phyloP scores from a whole-genome alignment of 37 sponge, comb jelly and placozoan genomes.

The Aplysina aerophoba region DNA sequence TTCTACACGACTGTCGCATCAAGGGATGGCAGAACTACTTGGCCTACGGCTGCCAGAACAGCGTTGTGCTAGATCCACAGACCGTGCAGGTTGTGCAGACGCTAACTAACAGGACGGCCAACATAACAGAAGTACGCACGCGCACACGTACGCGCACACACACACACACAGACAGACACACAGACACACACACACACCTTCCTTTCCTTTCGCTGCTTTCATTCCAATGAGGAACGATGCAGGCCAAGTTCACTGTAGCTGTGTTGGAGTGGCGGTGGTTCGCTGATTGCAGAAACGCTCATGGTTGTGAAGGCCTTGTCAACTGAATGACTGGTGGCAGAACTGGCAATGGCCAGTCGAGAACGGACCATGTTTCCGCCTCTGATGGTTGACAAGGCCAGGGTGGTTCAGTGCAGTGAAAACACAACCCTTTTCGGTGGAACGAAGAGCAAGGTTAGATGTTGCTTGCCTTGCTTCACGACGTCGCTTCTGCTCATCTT shows the following conservation, averaged over 20 bases:
- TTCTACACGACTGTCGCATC: not conserved
- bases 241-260: conserved; percentile 18
- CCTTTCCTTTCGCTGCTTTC: conserved; percentile 10
- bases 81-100: conserved; percentile 85
- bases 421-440: not conserved
- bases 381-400: conserved; percentile 23
- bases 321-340: conserved; percentile 28
- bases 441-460: conserved; percentile 2
- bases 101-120: conserved; percentile 61
- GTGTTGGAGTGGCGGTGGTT: not conserved
- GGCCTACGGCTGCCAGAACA: conserved; percentile 87
- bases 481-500: conserved; percentile 28
- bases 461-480: not conserved
- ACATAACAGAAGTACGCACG: conserved; percentile 63
- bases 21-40: conserved; percentile 86
- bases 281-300: conserved; percentile 26
- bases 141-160: not conserved
- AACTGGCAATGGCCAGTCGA: not conserved
- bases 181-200: too few species aligned
- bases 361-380: conserved; percentile 13
- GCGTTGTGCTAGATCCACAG: conserved; percentile 85
- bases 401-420: not conserved
- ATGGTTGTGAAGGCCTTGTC: conserved; percentile 16
- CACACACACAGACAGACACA: too few species aligned
- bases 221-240: conserved; percentile 16